Base-by-base conservation (phyloP, 1,140 invertebrate species). In the Aphelenchoides fujianensis region DNA sequence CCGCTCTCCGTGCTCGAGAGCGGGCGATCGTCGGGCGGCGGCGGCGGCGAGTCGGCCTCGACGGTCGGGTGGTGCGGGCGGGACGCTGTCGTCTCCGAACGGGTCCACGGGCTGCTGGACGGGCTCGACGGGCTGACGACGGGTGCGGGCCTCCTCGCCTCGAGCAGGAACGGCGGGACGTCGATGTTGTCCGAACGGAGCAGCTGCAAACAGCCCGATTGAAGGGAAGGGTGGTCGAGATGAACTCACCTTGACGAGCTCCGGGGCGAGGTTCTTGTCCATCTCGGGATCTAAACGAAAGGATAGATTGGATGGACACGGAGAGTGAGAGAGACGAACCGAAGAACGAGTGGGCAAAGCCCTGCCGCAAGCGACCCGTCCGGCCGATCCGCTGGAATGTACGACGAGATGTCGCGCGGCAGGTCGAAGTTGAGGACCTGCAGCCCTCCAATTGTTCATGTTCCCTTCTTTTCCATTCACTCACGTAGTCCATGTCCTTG, bases 361-460 rank as follows among this genome's bases (percentile, higher is more conserved):
- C 76, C 54, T 80, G 64, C 9, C 69, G 37, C 2, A 78, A 27
- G 19, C 76, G 87, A 1, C 93, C 93, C 0, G 92, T 95, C 71
- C 93, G 87, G 0, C 92, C 92, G 57, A 95, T 90, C 53, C 91
- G 87, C 86, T 97, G 94, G 19, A n/a, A 97, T 92, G 86, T 96
- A 95, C 2, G 95, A 92, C 82, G 94, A 92, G 80, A 95, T 92
- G 79, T 94, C 91, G 7, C 89, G 87, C 0, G 93, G 93, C 79
- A 95, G 94, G 85, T 96, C 93, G 79, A 90, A 92, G 84, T 96
- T 96, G 12, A 97, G 86, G 1, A 97, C 92, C 78, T 91, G 89
- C 74, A 76, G 1, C 53, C 1, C 23, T 36, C 30, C n/a, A 61
- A 30, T 19, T 30, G 31, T 61, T 35, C 16, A 52, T 69, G 28